phyloP scores from a whole-genome alignment of 2,888 invertebrate species.

The Rotaria magnacalcarata region DNA sequence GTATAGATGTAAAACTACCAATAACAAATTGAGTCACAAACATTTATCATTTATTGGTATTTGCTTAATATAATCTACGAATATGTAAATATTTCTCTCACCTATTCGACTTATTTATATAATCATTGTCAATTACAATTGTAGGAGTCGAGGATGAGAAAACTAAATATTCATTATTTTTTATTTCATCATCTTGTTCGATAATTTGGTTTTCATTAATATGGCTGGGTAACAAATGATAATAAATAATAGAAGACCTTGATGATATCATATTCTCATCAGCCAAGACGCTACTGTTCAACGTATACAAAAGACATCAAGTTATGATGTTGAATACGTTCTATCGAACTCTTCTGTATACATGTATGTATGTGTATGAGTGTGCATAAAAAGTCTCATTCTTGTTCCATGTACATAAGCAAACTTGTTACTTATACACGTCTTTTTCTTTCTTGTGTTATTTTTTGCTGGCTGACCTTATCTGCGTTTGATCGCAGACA shows the following conservation, averaged over 20 bases:
- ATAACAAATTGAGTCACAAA: neutral
- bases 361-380: neutral
- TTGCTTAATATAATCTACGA: neutral
- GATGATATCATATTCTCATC: neutral
- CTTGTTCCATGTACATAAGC: neutral
- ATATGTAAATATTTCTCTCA: neutral
- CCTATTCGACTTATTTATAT: neutral
- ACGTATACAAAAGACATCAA: neutral
- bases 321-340: neutral
- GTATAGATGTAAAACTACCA: neutral
- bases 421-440: neutral
- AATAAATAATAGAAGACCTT: neutral
- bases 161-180: neutral
- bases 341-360: neutral
- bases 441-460: neutral
- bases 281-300: neutral
- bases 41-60: neutral
- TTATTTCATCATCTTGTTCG: neutral
- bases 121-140: neutral
- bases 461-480: neutral
- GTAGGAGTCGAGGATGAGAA: neutral
- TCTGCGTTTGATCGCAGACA: neutral
- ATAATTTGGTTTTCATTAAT: neutral
- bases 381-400: neutral
- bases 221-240: neutral